These are phyloP conservation scores for Arrhopalites spinosus DNA, from an alignment of 2,888 invertebrate genomes.

Conservation along the genomic window DNA sequence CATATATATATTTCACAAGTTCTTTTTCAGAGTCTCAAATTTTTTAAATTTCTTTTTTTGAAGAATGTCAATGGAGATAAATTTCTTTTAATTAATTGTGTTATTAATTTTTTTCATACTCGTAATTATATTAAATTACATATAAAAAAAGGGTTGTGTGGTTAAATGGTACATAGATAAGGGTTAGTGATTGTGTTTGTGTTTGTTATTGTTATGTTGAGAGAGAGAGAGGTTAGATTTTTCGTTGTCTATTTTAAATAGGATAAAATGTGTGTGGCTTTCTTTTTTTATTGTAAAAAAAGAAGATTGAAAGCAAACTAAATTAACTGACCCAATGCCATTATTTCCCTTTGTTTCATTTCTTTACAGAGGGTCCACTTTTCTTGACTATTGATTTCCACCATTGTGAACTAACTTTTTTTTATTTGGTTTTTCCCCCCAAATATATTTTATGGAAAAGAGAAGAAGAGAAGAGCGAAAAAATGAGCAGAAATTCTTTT, in stretches of 20 bases:
- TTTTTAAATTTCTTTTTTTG: too few relatives aligned
- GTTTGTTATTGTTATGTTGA: neutral
- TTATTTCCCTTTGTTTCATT: neutral
- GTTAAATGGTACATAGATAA: neutral
- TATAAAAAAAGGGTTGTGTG: neutral
- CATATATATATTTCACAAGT: too few relatives aligned
- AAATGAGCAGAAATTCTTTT: neutral
- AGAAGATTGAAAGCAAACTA: constrained; percentile 16
- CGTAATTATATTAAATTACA: too few relatives aligned
- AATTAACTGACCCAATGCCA: constrained; percentile 15
- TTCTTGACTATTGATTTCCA: constrained; percentile 35
- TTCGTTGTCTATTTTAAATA: too few relatives aligned
- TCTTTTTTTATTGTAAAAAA: constrained; percentile 1
- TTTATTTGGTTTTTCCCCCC: neutral
- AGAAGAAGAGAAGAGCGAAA: neutral
- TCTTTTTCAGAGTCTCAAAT: too few relatives aligned
- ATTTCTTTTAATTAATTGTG: too few relatives aligned
- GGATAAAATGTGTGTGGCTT: neutral
- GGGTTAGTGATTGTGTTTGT: neutral
- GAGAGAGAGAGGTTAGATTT: too few relatives aligned
- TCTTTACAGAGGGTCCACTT: constrained; percentile 1
- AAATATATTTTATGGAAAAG: neutral
- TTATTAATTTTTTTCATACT: too few relatives aligned
- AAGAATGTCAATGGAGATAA: too few relatives aligned
- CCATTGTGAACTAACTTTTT: neutral